phyloP scores from a whole-genome alignment of 1,140 invertebrate species.

The Heliothis virescens region DNA sequence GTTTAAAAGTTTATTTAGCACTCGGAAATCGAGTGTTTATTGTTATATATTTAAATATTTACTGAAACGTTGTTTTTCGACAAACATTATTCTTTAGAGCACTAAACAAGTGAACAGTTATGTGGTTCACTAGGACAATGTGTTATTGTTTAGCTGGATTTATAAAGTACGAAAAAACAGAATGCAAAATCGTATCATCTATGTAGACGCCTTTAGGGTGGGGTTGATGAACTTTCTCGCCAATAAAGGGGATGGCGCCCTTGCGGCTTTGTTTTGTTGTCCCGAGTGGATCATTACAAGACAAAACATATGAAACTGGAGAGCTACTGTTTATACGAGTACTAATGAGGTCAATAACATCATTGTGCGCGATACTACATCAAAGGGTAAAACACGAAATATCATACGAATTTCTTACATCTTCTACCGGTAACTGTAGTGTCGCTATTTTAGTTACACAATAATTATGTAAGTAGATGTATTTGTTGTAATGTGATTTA shows the following conservation, averaged over 20 bases:
- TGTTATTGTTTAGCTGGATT: neutral
- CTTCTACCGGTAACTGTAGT: no score
- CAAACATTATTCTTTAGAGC: neutral
- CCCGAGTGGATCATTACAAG: neutral
- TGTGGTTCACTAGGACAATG: constrained; percentile 1
- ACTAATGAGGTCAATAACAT: no score
- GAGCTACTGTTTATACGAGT: neutral
- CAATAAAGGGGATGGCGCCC: neutral
- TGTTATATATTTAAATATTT: constrained; percentile 17
- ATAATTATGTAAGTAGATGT: no score
- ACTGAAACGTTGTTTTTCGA: neutral
- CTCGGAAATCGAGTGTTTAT: neutral
- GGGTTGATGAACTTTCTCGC: neutral
- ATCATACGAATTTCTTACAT: no score
- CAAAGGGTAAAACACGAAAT: no score
- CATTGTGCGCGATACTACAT: no score
- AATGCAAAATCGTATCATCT: neutral
- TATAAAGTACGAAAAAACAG: neutral
- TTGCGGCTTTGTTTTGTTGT: constrained; percentile 2
- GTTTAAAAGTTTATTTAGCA: constrained; percentile 18
- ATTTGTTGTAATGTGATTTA: neutral
- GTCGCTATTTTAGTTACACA: no score
- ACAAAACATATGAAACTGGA: neutral
- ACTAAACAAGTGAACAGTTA: neutral
- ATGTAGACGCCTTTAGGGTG: neutral